Percentiles rank a stretch among this genome's conserved stretches.
These are phyloP conservation scores for Calypte anna DNA, from an alignment of 2,113 vertebrate genomes.

Conservation along the genomic window DNA sequence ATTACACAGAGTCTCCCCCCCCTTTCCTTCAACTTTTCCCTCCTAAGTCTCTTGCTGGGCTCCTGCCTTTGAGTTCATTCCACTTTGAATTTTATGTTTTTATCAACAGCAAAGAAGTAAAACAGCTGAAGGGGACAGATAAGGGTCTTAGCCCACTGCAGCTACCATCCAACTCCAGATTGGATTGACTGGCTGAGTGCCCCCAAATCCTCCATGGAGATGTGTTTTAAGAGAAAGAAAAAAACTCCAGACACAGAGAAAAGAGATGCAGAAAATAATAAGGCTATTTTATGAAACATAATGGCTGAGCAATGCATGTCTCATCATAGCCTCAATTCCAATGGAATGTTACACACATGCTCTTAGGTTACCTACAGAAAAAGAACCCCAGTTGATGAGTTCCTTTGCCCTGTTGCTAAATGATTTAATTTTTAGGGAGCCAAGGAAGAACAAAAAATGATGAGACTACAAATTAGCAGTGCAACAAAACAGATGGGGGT, in stretches of 20 bases:
- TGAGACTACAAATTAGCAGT: neutral
- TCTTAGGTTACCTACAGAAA: neutral
- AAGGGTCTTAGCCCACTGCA: conserved; percentile 60
- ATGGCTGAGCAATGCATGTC: neutral
- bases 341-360: neutral
- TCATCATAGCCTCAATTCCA: conserved; percentile 32
- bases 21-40: neutral
- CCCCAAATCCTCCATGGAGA: conserved; percentile 53
- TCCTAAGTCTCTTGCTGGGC: neutral
- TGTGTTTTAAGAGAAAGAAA: conserved; percentile 48
- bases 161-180: conserved; percentile 33
- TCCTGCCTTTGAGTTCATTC: conserved; percentile 14
- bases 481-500: neutral
- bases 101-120: conserved; percentile 23
- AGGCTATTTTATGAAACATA: neutral
- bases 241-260: neutral
- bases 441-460: neutral
- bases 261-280: conserved; percentile 40
- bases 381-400: neutral
- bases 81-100: conserved; percentile 53
- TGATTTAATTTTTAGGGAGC: neutral
- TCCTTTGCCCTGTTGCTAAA: conserved; percentile 18
- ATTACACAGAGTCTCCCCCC: conserved; percentile 24
- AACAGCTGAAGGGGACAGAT: conserved; percentile 68
- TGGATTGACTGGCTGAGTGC: conserved; percentile 64